These are phyloP conservation scores for Isaurus tuberculatus DNA, from an alignment of 92 coral and sea anemone species.

Conservation along the genomic window DNA sequence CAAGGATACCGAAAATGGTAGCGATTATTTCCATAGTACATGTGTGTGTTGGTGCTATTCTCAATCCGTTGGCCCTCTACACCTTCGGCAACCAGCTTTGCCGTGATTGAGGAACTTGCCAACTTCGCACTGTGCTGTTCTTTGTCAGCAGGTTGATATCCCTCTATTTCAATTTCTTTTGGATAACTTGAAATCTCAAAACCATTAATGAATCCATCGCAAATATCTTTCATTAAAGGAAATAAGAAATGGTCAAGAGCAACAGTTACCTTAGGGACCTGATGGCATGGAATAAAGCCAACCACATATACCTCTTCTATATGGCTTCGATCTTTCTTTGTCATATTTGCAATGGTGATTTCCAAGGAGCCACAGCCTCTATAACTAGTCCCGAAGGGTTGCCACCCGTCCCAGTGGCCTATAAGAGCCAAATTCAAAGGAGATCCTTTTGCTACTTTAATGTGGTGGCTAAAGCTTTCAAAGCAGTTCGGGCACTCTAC, in stretches of 20 bases:
- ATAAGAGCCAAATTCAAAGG: conserved; percentile 72
- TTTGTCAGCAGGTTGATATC: not conserved
- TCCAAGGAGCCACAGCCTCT: conserved; percentile 78
- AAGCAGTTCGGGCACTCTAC: conserved; percentile 77
- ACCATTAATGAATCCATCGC: conserved; percentile 63
- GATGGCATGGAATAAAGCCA: conserved; percentile 59
- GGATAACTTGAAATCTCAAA: conserved; percentile 47
- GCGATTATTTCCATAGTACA: conserved; percentile 75
- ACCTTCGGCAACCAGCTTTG: conserved; percentile 73
- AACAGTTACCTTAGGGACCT: conserved; percentile 59
- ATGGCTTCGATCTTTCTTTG: conserved; percentile 63
- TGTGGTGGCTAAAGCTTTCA: conserved; percentile 62
- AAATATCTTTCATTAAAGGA: conserved; percentile 63
- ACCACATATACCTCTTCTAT: conserved; percentile 68
- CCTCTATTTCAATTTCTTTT: not conserved
- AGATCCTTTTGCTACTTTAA: conserved; percentile 60
- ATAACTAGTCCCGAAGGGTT: conserved; percentile 73
- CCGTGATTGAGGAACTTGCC: conserved; percentile 73
- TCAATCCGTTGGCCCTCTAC: conserved; percentile 18
- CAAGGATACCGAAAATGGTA: conserved; percentile 67
- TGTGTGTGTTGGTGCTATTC: not conserved
- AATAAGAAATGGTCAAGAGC: conserved; percentile 64
- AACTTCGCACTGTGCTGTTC: conserved; percentile 59
- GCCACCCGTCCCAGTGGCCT: conserved; percentile 87
- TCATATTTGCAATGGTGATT: conserved; percentile 69